Conservation (phyloP, 1,140 invertebrate species). For the Drosophila insularis region DNA sequence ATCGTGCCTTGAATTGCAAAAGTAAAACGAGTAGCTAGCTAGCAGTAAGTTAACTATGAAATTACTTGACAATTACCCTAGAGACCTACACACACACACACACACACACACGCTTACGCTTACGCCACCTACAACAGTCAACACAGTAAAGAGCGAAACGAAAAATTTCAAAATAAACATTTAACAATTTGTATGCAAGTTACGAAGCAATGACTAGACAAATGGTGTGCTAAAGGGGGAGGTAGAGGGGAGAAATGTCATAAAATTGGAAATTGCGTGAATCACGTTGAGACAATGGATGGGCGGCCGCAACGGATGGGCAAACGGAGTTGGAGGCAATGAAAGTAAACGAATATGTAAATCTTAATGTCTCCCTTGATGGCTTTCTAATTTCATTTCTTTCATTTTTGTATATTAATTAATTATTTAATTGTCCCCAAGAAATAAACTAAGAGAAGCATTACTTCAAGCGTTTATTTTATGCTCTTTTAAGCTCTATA, state of each 20-base stretch:
- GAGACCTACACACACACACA: conserved; percentile 30
- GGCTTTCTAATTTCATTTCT: conserved; percentile 52
- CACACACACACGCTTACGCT: background rate
- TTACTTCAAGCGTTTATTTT: background rate
- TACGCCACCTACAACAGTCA: conserved; percentile 4
- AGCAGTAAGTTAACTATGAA: conserved; percentile 6
- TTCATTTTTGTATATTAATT: conserved; percentile 26
- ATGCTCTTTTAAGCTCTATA: background rate
- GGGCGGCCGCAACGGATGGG: conserved; percentile 34
- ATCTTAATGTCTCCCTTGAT: conserved; percentile 39
- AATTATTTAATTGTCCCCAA: conserved; percentile 46
- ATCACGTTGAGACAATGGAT: conserved; percentile 43
- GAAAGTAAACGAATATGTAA: conserved; percentile 24
- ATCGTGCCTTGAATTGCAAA: conserved; percentile 43
- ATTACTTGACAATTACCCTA: conserved; percentile 55
- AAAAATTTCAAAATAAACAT: conserved; percentile 34
- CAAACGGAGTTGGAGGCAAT: conserved; percentile 26
- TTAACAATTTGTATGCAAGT: conserved; percentile 55
- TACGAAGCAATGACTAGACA: conserved; percentile 19
- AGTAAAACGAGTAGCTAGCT: conserved; percentile 9
- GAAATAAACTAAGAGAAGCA: conserved; percentile 17
- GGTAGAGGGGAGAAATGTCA: conserved; percentile 22
- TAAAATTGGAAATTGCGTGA: conserved; percentile 50
- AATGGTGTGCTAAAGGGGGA: background rate
- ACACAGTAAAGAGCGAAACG: background rate